Base-by-base conservation (phyloP, 1,140 invertebrate genomes). In the Xylocopa sonorina region DNA sequence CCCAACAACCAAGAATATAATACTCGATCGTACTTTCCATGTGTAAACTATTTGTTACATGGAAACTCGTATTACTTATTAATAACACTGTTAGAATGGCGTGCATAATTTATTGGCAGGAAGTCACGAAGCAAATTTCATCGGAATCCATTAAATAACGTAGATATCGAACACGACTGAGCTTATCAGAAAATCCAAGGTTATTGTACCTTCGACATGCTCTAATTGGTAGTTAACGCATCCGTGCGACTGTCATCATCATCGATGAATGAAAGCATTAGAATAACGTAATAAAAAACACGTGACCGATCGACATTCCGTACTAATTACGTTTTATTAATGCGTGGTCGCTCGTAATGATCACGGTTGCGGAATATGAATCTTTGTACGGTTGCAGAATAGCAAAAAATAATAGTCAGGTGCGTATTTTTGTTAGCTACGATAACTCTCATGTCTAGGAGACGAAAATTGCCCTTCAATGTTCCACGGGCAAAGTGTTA, bases 101-200 rank as follows among this genome's bases (percentile, higher is more conserved):
- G 43, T n/a, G 29, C 51, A 24, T 73, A 69, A 78, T 78, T 27
- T 64, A 71, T 77, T 29, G 46, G 77, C 66, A 72, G 53, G 66
- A 78, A 34, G 69, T 78, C 72, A 58, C 64, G 57, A 55, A 66
- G 43, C 50, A 14, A 53, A 34, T 53, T 24, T 60, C 27, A 27
- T 51, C 53, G 5, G 48, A 10, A 53, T 67, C n/a, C 4, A 50
- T 50, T 67, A 21, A 2, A 21, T 9, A 3, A n/a, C n/a, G 12
- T n/a, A 41, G 9, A 60, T n/a, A 60, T 21, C 18, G 58, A 58
- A 58, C 34, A 38, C 6, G 38, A 38, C 16, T 41, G 58, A 43
- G 21, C 24, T 1, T 32, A 66, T 18, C 63, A 66, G 27, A 48
- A 27, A 66, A 50, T 32, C 24, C n/a, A n/a, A n/a, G 63, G 50